Percentiles rank a stretch among this genome's conserved stretches.
These are phyloP conservation scores for Macrosteles quadrilineatus DNA, from an alignment of 1,140 invertebrate genomes.

Conservation along the genomic window DNA sequence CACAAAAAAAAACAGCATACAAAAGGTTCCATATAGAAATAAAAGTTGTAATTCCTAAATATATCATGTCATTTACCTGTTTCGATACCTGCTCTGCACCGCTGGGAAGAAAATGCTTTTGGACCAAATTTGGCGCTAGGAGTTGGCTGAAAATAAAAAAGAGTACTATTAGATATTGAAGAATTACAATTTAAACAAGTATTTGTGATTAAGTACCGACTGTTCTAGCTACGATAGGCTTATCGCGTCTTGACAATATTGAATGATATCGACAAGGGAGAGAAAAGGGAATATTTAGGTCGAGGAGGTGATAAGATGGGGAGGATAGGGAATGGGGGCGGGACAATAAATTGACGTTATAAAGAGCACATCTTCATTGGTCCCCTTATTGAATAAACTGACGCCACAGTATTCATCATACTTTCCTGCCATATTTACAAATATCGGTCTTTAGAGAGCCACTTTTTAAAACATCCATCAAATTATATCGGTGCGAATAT, in stretches of 20 bases:
- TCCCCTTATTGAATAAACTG: background rate
- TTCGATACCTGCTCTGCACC: slow-evolving; percentile 63
- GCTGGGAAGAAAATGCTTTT: slow-evolving; percentile 74
- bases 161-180: slow-evolving; percentile 31
- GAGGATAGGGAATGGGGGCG: background rate
- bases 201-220: too few relatives aligned
- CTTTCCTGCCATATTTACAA: background rate
- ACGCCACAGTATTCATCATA: background rate
- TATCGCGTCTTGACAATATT: too few relatives aligned
- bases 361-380: background rate
- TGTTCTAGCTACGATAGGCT: too few relatives aligned
- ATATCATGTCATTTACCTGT: slow-evolving; percentile 41
- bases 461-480: too few relatives aligned
- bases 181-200: too few relatives aligned
- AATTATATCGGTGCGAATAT: too few relatives aligned
- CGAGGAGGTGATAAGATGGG: background rate
- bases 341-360: slow-evolving; percentile 5
- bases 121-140: slow-evolving; percentile 77
- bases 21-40: too few relatives aligned
- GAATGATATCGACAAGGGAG: background rate
- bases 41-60: too few relatives aligned
- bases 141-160: slow-evolving; percentile 67
- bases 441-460: too few relatives aligned
- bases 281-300: background rate
- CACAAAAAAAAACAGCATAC: too few relatives aligned